A percentile compares a stretch with the other conserved stretches of the same genome.
Evolutionary conservation across 2,888 invertebrate genomes (phyloP).

Genomic region (Unio pictorum): DNA sequence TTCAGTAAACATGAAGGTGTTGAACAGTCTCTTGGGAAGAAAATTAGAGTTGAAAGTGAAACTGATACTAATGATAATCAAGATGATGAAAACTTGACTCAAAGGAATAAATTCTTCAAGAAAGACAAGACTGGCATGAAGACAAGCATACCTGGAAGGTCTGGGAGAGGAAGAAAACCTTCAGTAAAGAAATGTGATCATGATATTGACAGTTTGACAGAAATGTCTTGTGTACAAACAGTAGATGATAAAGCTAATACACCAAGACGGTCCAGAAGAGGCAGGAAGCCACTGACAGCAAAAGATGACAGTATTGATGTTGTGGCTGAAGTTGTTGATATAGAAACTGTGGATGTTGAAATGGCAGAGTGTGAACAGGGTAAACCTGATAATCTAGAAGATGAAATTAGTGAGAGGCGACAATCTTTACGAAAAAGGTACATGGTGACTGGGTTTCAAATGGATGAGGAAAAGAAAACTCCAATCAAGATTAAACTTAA

Average conservation of each 20-base stretch:
- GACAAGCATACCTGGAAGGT: too few species aligned
- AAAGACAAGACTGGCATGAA: too few species aligned
- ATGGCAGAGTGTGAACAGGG: not conserved
- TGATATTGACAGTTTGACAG: too few species aligned
- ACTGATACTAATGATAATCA: conserved; percentile 11
- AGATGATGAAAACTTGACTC: too few species aligned
- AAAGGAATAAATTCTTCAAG: too few species aligned
- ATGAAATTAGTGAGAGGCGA: conserved; percentile 13
- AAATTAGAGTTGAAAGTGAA: conserved; percentile 12
- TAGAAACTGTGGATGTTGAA: conserved; percentile 1
- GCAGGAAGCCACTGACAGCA: conserved; percentile 8
- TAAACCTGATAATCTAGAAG: not conserved
- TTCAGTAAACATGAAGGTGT: not conserved
- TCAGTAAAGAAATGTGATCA: too few species aligned
- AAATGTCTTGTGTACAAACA: too few species aligned
- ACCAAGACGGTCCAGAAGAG: conserved; percentile 8
- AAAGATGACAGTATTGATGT: conserved; percentile 3
- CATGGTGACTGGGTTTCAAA: conserved; percentile 42
- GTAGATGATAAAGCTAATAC: too few species aligned
- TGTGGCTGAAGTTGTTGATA: conserved; percentile 6
- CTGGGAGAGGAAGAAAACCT: too few species aligned
- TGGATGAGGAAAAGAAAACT: conserved; percentile 40
- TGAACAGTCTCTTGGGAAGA: not conserved
- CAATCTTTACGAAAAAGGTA: conserved; percentile 38
- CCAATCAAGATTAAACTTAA: conserved; percentile 50